Evolutionary conservation across 2,888 invertebrate species (phyloP).

Genomic region (Dasypogon diadema): DNA sequence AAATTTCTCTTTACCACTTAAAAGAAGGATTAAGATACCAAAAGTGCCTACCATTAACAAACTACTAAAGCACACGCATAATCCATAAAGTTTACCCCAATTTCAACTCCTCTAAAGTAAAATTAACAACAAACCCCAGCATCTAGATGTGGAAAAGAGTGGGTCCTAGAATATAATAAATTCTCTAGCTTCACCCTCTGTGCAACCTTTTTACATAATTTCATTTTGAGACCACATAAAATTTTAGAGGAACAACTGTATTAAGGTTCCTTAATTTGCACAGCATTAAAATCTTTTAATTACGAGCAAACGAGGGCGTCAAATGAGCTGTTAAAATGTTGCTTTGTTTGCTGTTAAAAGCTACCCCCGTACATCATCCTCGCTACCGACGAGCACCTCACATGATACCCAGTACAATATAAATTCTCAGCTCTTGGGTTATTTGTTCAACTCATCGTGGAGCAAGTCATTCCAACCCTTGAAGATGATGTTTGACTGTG

Average conservation of each 20-base stretch:
- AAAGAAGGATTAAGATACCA: no score
- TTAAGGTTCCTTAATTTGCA: constrained; percentile 49
- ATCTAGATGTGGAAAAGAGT: no score
- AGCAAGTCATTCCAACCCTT: neutral
- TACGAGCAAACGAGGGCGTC: constrained; percentile 48
- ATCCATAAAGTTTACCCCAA: no score
- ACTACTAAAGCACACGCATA: no score
- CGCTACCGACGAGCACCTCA: neutral
- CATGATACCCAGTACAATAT: constrained; percentile 22
- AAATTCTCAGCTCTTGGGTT: constrained; percentile 21
- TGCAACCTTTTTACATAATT: constrained; percentile 47
- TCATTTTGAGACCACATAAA: constrained; percentile 47
- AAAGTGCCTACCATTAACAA: no score
- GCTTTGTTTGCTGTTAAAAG: constrained; percentile 39
- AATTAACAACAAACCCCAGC: no score
- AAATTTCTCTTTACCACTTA: no score
- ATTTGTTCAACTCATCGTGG: constrained; percentile 24
- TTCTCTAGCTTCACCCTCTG: no score
- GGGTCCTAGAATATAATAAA: no score
- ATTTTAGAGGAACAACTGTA: constrained; percentile 42
- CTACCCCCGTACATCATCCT: constrained; percentile 1
- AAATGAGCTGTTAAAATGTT: constrained; percentile 49
- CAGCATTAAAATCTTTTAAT: constrained; percentile 51
- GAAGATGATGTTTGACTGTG: neutral
- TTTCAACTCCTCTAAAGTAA: no score